phyloP scores from a whole-genome alignment of 2,113 vertebrate species.

The Talpa occidentalis region DNA sequence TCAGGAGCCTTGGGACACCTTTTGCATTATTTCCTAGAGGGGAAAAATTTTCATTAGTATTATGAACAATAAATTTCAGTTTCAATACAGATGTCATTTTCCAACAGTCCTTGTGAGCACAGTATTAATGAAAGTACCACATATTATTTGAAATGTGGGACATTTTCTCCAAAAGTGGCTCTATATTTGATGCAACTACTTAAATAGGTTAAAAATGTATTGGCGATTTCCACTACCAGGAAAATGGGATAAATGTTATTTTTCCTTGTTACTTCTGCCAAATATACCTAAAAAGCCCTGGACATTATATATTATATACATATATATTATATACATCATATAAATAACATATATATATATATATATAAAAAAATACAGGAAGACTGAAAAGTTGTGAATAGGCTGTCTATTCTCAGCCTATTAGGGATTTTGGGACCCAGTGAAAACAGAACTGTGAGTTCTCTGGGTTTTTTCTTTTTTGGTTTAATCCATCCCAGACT shows the following conservation, averaged over 20 bases:
- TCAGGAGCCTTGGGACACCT: conserved; percentile 88
- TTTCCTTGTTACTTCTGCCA: conserved; percentile 52
- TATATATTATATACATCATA: background rate
- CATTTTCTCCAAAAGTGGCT: background rate
- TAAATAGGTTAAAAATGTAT: conserved; percentile 39
- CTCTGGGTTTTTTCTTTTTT: background rate
- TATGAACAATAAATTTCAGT: conserved; percentile 56
- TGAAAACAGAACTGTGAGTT: background rate
- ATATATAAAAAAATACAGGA: background rate
- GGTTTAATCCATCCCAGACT: background rate
- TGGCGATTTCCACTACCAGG: background rate
- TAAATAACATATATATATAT: background rate
- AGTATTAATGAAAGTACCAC: conserved; percentile 33
- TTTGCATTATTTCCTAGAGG: conserved; percentile 91
- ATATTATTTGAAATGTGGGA: background rate
- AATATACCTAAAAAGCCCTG: conserved; percentile 2
- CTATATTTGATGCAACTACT: background rate
- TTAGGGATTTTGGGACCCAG: background rate
- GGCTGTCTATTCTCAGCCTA: too few species aligned
- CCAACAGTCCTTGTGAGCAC: background rate
- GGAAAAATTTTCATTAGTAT: conserved; percentile 76
- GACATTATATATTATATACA: background rate
- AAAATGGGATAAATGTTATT: background rate
- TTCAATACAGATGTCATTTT: conserved; percentile 57
- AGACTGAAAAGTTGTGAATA: conserved; percentile 39